Evolutionary conservation across 2,888 invertebrate genomes (phyloP).

Genomic region (Apotomis capreana): DNA sequence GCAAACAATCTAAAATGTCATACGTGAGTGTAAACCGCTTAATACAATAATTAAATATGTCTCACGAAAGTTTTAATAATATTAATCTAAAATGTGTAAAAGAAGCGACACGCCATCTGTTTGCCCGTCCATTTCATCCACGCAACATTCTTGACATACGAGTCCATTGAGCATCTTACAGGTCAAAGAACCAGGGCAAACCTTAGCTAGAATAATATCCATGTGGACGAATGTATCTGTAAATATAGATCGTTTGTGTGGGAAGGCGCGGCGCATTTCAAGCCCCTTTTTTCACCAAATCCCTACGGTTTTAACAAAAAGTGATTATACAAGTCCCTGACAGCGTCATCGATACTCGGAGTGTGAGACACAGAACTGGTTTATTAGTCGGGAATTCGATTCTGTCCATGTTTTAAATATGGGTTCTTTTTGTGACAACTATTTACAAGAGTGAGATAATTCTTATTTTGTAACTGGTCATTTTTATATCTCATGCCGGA

Average conservation of each 20-base stretch:
- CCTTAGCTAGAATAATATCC: neutral
- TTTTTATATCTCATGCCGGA: too few relatives aligned
- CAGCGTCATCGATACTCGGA: constrained; percentile 34
- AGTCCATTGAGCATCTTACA: too few relatives aligned
- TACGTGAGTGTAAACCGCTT: too few relatives aligned
- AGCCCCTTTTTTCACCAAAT: constrained; percentile 18
- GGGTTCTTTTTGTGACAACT: neutral
- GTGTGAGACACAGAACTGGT: constrained; percentile 57
- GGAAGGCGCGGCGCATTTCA: constrained; percentile 8
- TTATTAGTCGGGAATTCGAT: constrained; percentile 51
- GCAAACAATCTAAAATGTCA: too few relatives aligned
- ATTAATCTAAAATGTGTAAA: too few relatives aligned
- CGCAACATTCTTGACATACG: too few relatives aligned
- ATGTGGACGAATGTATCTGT: neutral
- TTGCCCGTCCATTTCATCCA: too few relatives aligned
- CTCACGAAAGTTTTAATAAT: too few relatives aligned
- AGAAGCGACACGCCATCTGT: too few relatives aligned
- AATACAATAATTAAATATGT: too few relatives aligned
- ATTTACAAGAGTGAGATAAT: neutral
- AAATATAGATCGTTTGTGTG: constrained; percentile 13
- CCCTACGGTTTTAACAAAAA: constrained; percentile 31
- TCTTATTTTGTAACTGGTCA: neutral
- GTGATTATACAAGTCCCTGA: constrained; percentile 18
- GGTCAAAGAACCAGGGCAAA: too few relatives aligned
- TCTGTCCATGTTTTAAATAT: constrained; percentile 8